phyloP scores from a whole-genome alignment of 2,113 vertebrate species.

The Mohoua ochrocephala region DNA sequence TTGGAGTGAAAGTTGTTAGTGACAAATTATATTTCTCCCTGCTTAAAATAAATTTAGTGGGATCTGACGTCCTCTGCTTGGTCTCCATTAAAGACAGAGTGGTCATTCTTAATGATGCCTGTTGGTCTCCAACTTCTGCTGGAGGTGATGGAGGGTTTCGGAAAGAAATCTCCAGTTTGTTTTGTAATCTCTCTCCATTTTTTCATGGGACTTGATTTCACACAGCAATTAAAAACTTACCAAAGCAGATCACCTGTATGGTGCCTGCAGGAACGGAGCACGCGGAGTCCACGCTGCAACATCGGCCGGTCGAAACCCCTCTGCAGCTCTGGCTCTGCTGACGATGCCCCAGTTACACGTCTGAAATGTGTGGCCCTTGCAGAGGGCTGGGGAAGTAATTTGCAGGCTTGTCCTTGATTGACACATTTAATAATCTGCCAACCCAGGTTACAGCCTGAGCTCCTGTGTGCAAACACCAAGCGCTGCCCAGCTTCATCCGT shows the following conservation, averaged over 20 bases:
- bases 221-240: neutral
- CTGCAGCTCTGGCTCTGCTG: neutral
- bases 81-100: neutral
- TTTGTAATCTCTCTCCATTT: neutral
- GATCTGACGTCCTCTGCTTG: neutral
- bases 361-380: neutral
- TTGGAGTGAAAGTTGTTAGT: neutral
- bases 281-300: fast-evolving
- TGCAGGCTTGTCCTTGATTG: neutral
- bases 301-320: fast-evolving
- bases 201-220: neutral
- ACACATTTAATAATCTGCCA: slow-evolving; percentile 22
- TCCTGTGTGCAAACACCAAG: neutral
- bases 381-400: neutral
- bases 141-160: neutral
- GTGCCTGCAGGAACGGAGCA: neutral
- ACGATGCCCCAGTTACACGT: fast-evolving
- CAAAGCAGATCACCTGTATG: neutral
- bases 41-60: neutral
- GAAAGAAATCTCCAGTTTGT: neutral
- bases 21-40: neutral
- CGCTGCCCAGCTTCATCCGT: neutral
- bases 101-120: neutral
- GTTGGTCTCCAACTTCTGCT: neutral
- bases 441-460: neutral